Conservation (phyloP, 1,140 invertebrate genomes). For the Aphelenchoides besseyi region DNA sequence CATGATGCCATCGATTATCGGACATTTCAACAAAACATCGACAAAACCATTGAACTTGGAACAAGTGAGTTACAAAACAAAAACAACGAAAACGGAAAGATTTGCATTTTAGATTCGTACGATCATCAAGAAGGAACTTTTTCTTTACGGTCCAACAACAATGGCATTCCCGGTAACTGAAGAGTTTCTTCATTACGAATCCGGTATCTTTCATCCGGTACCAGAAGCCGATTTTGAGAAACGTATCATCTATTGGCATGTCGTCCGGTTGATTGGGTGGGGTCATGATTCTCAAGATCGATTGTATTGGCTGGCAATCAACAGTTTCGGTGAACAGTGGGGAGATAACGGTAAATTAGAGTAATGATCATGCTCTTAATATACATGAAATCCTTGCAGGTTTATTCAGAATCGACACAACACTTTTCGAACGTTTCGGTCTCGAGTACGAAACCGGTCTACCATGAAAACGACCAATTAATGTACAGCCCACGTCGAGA, state of each 20-base stretch:
- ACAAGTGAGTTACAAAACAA: conserved; percentile 18
- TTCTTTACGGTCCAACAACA: conserved; percentile 58
- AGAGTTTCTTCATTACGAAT: conserved; percentile 60
- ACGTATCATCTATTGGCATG: conserved; percentile 61
- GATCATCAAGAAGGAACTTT: conserved; percentile 58
- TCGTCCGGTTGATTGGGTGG: conserved; percentile 60
- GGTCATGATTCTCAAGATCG: conserved; percentile 52
- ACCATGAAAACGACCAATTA: no score
- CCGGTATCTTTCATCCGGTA: conserved; percentile 55
- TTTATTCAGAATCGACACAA: conserved; percentile 57
- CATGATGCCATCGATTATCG: conserved; percentile 52
- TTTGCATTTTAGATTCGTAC: conserved; percentile 36
- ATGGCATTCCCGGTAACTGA: conserved; percentile 62
- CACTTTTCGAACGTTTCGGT: conserved; percentile 55
- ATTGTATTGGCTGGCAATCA: conserved; percentile 58
- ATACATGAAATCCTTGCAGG: conserved; percentile 38
- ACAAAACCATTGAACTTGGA: conserved; percentile 18
- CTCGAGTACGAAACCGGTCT: conserved; percentile 56
- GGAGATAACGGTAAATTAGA: conserved; percentile 56
- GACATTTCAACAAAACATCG: conserved; percentile 53
- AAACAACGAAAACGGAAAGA: neutral
- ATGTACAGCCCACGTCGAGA: no score
- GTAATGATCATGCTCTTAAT: neutral
- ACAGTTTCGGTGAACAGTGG: conserved; percentile 59
- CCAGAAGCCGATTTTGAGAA: conserved; percentile 54